Evolutionary conservation across 2,113 vertebrate genomes (phyloP), one percentile per base, ranked within the genome.

Genomic region (Laticauda laticaudata): DNA sequence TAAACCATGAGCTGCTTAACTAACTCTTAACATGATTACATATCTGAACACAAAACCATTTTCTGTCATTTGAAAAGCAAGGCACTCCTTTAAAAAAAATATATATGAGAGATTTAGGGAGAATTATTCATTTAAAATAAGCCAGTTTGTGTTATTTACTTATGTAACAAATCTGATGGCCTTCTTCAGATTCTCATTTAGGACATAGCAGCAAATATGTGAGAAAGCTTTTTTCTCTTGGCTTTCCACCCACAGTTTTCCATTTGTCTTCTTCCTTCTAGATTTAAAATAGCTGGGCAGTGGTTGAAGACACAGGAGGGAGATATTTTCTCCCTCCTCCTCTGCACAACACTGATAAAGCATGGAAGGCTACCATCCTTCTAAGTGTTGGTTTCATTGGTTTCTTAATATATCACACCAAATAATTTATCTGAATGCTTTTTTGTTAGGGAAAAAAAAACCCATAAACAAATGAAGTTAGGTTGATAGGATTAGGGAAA

Each of bases 341-440:
- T 12, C 39, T 81, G 26, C 54, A n/a, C 45, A 87, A 69, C 45
- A 88, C 88, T 93, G 92, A 93, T 53, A 91, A 86, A 26, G 15
- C 94, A 55, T 92, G 85, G 92, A 88, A 94, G 54, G 6, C 4
- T 94, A 45, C 48, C 43, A 93, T 59, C 69, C n/a, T 90, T 93
- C 86, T 54, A 90, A 14, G 23, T 86, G 34, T 85, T 92, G 87
- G 48, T 88, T 20, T 91, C 56, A 88, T 26, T 88, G 53, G 39
- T 20, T 86, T 93, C 43, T 7, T 43, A 9, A 59, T 54, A 87
- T n/a, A 54, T 86, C 86, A 91, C 59, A 92, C 87, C 56, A 91
- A 87, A 92, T 6, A 0, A 15, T 45, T 64, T 61, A 88, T 87
- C 54, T 64, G 89, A 92, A 1, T 43, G 87, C 75, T 54, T 87